These are phyloP conservation scores for Mystacides longicornis DNA, from an alignment of 2,888 invertebrate genomes.

Conservation along the genomic window DNA sequence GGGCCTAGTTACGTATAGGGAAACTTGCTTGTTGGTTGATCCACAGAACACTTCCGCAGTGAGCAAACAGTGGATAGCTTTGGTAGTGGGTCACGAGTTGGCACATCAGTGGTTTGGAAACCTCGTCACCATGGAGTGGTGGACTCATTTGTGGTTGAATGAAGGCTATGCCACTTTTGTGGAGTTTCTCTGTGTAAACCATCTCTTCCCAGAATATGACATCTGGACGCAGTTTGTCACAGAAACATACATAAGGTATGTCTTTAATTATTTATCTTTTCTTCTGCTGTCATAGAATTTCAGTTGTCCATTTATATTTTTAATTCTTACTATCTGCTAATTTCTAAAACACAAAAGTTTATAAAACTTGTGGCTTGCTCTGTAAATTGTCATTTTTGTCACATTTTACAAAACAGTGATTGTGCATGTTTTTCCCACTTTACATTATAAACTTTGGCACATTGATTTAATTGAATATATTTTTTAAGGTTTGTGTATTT, in stretches of 20 bases:
- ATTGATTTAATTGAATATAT: too few relatives aligned
- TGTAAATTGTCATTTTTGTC: too few relatives aligned
- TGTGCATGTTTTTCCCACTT: too few relatives aligned
- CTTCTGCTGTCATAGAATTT: too few relatives aligned
- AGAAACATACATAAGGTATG: slow-evolving; percentile 65
- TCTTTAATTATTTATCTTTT: too few relatives aligned
- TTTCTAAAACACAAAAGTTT: too few relatives aligned
- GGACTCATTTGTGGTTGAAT: slow-evolving; percentile 95
- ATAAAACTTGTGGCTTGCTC: too few relatives aligned
- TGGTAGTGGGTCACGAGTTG: slow-evolving; percentile 87
- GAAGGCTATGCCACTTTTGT: slow-evolving; percentile 96
- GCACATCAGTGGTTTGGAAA: slow-evolving; percentile 99
- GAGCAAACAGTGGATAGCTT: slow-evolving; percentile 77
- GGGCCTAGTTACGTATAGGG: slow-evolving; percentile 90
- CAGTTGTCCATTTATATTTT: too few relatives aligned
- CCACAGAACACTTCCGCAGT: slow-evolving; percentile 81
- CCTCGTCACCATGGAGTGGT: slow-evolving; percentile 97
- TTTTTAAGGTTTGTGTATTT: too few relatives aligned
- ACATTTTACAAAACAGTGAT: too few relatives aligned
- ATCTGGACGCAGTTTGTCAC: slow-evolving; percentile 96
- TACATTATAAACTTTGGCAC: too few relatives aligned
- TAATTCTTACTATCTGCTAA: too few relatives aligned
- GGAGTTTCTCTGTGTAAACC: slow-evolving; percentile 88
- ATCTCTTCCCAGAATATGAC: slow-evolving; percentile 90
- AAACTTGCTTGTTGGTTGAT: slow-evolving; percentile 85